Conservation (phyloP, 2,888 invertebrate species). For the Ichneumon xanthorius region DNA sequence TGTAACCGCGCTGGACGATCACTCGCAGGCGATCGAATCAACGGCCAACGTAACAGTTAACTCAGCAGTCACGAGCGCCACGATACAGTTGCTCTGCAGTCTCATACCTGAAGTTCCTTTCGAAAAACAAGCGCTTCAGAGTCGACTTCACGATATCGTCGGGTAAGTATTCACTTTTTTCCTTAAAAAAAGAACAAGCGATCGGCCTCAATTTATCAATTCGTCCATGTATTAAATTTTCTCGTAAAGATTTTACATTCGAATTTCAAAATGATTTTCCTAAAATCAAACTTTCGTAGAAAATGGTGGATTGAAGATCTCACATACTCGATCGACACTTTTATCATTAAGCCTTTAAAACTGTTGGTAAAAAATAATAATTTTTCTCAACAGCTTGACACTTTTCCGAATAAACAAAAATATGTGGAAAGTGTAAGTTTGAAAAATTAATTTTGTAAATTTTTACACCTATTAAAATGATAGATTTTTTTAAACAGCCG, state of each 20-base stretch:
- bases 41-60: conserved; percentile 78
- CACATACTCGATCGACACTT: not conserved
- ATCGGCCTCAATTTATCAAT: not conserved
- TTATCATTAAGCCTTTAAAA: not conserved
- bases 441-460: too few relatives aligned
- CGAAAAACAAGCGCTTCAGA: conserved; percentile 82
- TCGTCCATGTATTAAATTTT: not conserved
- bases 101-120: conserved; percentile 85
- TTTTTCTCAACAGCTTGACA: too few relatives aligned
- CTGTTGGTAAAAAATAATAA: not conserved
- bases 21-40: conserved; percentile 79
- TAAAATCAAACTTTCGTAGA: not conserved
- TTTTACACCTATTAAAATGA: too few relatives aligned
- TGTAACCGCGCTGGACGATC: conserved; percentile 80
- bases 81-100: conserved; percentile 86
- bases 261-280: not conserved
- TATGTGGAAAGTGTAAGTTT: too few relatives aligned
- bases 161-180: conserved; percentile 84
- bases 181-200: not conserved
- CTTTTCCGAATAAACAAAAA: too few relatives aligned
- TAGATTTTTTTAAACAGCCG: too few relatives aligned
- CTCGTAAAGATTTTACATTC: not conserved
- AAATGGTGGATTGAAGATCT: not conserved
- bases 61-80: conserved; percentile 85
- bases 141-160: conserved; percentile 86